Conservation (phyloP, 1,140 invertebrate species). For the Limonius californicus region DNA sequence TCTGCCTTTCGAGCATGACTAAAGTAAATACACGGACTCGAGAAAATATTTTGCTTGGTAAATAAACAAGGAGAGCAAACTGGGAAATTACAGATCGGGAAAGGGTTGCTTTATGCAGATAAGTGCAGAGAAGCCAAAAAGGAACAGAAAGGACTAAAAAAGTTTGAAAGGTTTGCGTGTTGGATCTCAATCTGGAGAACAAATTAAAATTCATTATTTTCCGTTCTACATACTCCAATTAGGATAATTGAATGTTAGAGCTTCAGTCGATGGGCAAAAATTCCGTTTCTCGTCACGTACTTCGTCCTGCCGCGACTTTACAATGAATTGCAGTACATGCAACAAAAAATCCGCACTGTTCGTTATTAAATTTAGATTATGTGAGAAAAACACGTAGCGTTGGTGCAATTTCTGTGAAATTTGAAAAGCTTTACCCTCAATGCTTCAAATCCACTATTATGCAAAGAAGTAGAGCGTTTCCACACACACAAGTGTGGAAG, state of each 20-base stretch:
- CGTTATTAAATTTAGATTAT: slow-evolving; percentile 8
- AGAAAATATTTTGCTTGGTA: neutral
- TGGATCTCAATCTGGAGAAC: neutral
- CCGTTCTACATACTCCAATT: neutral
- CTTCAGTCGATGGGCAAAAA: neutral
- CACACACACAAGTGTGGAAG: neutral
- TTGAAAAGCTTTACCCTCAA: neutral
- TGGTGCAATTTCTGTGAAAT: neutral
- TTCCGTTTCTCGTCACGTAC: slow-evolving; percentile 7
- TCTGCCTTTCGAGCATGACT: slow-evolving; percentile 2
- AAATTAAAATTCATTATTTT: neutral
- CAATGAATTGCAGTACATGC: slow-evolving; percentile 6
- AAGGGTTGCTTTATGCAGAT: neutral
- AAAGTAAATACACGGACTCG: neutral
- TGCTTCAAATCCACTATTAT: neutral
- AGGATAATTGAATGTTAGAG: slow-evolving; percentile 4
- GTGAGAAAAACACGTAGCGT: neutral
- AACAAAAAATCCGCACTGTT: neutral
- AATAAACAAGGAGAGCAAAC: neutral
- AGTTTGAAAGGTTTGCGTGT: neutral
- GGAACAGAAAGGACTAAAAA: neutral
- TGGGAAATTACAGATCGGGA: neutral
- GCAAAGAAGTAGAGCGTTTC: neutral
- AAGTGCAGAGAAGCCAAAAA: neutral
- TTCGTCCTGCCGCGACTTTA: neutral